A percentile compares a stretch with the other conserved stretches of the same genome.
Evolutionary conservation across 2,888 invertebrate genomes (phyloP).

Genomic region (Suillia variegata): DNA sequence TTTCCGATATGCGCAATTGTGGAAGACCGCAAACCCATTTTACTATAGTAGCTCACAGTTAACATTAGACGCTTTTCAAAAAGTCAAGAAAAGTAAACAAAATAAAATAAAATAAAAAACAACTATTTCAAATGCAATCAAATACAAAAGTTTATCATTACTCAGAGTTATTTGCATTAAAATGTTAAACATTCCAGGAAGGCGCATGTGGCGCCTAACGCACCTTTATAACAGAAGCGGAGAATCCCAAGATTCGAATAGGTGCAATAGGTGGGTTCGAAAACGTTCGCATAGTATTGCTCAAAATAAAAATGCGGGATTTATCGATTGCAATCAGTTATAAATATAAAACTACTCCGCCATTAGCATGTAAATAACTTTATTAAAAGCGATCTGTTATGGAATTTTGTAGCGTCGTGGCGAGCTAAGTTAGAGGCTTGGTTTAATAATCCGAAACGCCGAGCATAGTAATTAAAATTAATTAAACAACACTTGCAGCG

Average conservation of each 20-base stretch:
- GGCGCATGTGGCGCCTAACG: background rate
- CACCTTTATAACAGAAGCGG: too few relatives aligned
- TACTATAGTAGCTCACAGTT: too few relatives aligned
- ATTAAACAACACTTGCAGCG: background rate
- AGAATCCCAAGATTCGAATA: too few relatives aligned
- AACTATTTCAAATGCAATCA: background rate
- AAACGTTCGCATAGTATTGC: too few relatives aligned
- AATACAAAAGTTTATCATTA: background rate
- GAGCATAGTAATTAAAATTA: background rate
- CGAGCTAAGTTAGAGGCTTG: too few relatives aligned
- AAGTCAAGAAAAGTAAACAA: background rate
- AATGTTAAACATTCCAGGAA: background rate
- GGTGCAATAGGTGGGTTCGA: too few relatives aligned
- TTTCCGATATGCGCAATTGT: conserved; percentile 3
- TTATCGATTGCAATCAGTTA: too few relatives aligned
- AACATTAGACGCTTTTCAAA: background rate
- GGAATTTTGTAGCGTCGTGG: too few relatives aligned
- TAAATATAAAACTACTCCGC: background rate
- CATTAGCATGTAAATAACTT: background rate
- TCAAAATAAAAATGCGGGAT: too few relatives aligned
- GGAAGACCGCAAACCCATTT: background rate
- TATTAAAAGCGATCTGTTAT: background rate
- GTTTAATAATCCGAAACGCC: background rate
- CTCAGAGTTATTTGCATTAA: background rate
- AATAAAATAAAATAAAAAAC: background rate